Evolutionary conservation across 2,113 vertebrate species (phyloP).

Genomic region (Limanda limanda): DNA sequence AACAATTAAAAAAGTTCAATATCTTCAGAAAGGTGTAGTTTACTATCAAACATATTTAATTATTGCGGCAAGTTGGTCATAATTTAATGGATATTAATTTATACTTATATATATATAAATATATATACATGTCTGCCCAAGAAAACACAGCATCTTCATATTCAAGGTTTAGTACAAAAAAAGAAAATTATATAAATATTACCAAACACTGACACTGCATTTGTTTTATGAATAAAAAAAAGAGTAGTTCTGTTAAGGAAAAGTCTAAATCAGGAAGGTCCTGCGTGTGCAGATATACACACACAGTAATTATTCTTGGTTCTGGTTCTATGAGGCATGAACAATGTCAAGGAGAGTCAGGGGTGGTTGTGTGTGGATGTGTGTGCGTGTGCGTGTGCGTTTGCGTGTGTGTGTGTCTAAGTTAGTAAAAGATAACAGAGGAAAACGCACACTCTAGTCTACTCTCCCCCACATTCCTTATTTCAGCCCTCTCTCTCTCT

Average conservation of each 20-base stretch:
- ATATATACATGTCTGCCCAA: not conserved
- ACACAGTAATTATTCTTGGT: slow-evolving; percentile 25
- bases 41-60: not conserved
- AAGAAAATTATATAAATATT: too few relatives aligned
- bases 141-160: too few relatives aligned
- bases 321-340: slow-evolving; percentile 61
- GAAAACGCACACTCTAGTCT: slow-evolving; percentile 77
- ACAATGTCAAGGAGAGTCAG: slow-evolving; percentile 55
- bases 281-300: too few relatives aligned
- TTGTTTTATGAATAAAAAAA: too few relatives aligned
- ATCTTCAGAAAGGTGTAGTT: not conserved
- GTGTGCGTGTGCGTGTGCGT: slow-evolving; percentile 4
- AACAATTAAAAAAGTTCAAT: slow-evolving; percentile 1
- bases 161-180: too few relatives aligned
- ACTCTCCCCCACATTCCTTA: slow-evolving; percentile 91
- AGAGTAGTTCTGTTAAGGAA: too few relatives aligned
- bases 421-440: slow-evolving; percentile 55
- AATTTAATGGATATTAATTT: not conserved
- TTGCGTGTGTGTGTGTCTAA: slow-evolving; percentile 19
- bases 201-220: too few relatives aligned
- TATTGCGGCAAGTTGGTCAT: not conserved
- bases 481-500: slow-evolving; percentile 46
- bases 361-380: not conserved
- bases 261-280: too few relatives aligned
- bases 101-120: not conserved